These are phyloP conservation scores for Lethrus apterus DNA, from an alignment of 1,140 invertebrate genomes.

Conservation along the genomic window DNA sequence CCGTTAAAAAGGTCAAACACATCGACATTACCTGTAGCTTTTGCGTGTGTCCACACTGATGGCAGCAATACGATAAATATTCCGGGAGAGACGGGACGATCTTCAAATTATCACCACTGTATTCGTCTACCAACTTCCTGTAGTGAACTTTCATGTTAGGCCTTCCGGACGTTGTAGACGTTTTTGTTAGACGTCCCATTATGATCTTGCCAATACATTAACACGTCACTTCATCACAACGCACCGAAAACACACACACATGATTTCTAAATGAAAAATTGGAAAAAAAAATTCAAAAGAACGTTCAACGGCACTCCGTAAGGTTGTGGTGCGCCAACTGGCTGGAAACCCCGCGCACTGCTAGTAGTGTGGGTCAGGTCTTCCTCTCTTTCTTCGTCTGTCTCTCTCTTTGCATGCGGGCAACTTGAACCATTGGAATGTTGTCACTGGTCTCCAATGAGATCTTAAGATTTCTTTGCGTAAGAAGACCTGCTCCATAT, in stretches of 20 bases:
- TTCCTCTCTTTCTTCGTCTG: slow-evolving; percentile 13
- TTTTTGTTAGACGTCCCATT: slow-evolving; percentile 48
- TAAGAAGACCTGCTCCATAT: too few relatives aligned
- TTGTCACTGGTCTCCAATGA: slow-evolving; percentile 31
- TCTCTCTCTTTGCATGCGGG: slow-evolving; percentile 6
- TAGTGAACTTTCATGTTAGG: slow-evolving; percentile 53
- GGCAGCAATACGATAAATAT: slow-evolving; percentile 56
- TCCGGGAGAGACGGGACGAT: slow-evolving; percentile 46
- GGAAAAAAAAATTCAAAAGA: too few relatives aligned
- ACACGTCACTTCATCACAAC: not conserved
- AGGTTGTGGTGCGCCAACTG: not conserved
- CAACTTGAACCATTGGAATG: slow-evolving; percentile 26
- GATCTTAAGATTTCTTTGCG: slow-evolving; percentile 27
- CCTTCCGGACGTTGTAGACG: slow-evolving; percentile 36
- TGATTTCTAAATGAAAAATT: too few relatives aligned
- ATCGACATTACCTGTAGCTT: slow-evolving; percentile 50
- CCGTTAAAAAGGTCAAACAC: not conserved
- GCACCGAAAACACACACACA: not conserved
- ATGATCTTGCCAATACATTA: slow-evolving; percentile 3
- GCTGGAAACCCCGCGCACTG: slow-evolving; percentile 1
- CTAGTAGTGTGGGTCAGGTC: slow-evolving; percentile 22
- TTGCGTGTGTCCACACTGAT: slow-evolving; percentile 56
- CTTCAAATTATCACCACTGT: slow-evolving; percentile 34
- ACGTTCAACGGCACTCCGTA: too few relatives aligned
- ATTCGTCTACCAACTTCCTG: slow-evolving; percentile 52